Conservation (phyloP, 2,113 vertebrate genomes). For the Spea bombifrons region DNA sequence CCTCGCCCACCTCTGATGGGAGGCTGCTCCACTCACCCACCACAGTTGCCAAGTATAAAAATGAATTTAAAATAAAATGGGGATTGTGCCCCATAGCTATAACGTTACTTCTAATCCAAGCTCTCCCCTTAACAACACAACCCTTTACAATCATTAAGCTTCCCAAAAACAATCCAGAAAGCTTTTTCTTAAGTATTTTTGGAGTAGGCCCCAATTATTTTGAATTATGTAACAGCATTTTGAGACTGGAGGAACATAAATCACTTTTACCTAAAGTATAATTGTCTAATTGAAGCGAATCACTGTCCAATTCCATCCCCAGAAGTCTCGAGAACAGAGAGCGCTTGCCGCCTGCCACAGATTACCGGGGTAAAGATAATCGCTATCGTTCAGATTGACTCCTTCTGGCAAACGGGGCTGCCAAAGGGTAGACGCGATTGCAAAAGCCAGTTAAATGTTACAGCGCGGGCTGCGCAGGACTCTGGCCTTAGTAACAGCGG, state of each 20-base stretch:
- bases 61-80: too few species aligned
- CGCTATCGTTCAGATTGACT: constrained; percentile 5
- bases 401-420: background rate
- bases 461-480: too few species aligned
- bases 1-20: too few species aligned
- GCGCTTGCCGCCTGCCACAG: constrained; percentile 21
- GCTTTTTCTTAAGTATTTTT: background rate
- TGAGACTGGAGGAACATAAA: constrained; percentile 26
- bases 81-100: too few species aligned
- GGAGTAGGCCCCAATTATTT: constrained; percentile 25
- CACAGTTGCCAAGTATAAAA: too few species aligned
- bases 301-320: constrained; percentile 22
- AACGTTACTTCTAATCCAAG: too few species aligned
- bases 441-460: background rate
- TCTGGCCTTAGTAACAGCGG: too few species aligned
- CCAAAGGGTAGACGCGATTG: constrained; percentile 10
- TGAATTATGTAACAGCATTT: constrained; percentile 32
- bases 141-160: too few species aligned
- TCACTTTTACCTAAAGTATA: constrained; percentile 45
- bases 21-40: too few species aligned
- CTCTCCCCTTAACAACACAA: too few species aligned
- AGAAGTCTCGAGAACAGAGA: constrained; percentile 26
- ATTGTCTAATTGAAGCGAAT: constrained; percentile 6
- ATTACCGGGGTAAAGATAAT: constrained; percentile 37
- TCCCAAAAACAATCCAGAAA: background rate